Base-by-base conservation (phyloP, 2,113 vertebrate genomes). In the Xenopus laevis region DNA sequence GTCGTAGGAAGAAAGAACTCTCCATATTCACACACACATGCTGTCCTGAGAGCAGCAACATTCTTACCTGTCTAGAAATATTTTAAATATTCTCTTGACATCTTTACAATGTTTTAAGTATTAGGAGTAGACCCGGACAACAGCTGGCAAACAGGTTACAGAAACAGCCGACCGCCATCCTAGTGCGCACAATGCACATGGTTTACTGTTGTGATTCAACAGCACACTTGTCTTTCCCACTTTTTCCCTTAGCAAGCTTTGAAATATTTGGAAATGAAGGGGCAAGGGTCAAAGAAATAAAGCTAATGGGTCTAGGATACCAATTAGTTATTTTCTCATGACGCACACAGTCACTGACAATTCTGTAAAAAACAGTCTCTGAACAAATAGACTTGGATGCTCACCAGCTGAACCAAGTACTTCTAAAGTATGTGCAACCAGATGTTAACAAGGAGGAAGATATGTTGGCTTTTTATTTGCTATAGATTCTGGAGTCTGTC, bases 301-400 rank as follows among this genome's bases (percentile, higher is more conserved):
- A 85, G 79, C 52, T 33, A 78, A 74, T 79, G 47, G 17, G 13
- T 71, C 64, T 72, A 83, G 76, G 21, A 82, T 78, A 47, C 80
- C 75, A 78, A 45, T 71, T 82, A 59, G 77, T 78, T 78, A 78
- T 73, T 76, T 71, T 71, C 21, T 68, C 79, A 79, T 84, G 77
- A 52, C 72, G 63, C 68, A 71, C 78, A 55, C 65, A 47, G 65
- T 77, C 71, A 79, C 63, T 13, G 58, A 8, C 2, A 27, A 2
- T 60, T 23, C 18, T 27, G 4, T 60, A 65, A 53, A 68, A 70
- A 68, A 82, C 80, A 81, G 81, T 79, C 78, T 83, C 78, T 80
- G 62, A 59, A 58, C 76, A 88, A 87, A 83, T 81, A 78, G 66
- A 79, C 79, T 81, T 86, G 78, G 61, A 82, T 79, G 82, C 84